A percentile compares a stretch with the other conserved stretches of the same genome.
Evolutionary conservation across 1,140 invertebrate species (phyloP).

Genomic region (Akabosia matsudoensis): DNA sequence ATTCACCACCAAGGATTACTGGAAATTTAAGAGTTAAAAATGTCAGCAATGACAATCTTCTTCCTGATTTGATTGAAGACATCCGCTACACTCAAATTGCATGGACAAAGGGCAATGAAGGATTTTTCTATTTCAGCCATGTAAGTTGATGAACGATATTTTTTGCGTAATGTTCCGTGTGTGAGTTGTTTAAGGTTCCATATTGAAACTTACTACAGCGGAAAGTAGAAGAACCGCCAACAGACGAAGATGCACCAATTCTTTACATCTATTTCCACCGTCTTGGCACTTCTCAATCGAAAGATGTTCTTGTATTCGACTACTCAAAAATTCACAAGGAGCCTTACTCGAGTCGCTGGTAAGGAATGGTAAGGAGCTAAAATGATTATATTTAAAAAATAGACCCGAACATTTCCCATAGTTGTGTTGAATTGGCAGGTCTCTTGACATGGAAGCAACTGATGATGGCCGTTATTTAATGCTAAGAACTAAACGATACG

Average conservation of each 20-base stretch:
- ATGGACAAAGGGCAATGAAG: neutral
- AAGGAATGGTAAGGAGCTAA: too few species aligned
- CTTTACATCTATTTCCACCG: slow-evolving; percentile 37
- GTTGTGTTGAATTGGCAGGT: too few species aligned
- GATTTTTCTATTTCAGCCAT: slow-evolving; percentile 20
- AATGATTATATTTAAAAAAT: too few species aligned
- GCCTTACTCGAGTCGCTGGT: too few species aligned
- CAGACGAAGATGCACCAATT: slow-evolving; percentile 18
- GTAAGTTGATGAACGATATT: neutral
- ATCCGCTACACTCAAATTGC: slow-evolving; percentile 16
- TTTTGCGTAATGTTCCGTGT: too few species aligned
- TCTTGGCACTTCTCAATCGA: slow-evolving; percentile 26
- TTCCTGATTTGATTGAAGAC: slow-evolving; percentile 9
- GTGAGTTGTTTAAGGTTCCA: too few species aligned
- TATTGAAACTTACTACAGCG: too few species aligned
- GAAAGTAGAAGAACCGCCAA: neutral
- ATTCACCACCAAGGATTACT: neutral
- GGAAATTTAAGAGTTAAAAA: slow-evolving; percentile 4
- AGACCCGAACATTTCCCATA: too few species aligned
- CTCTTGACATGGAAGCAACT: neutral
- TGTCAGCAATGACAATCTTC: neutral
- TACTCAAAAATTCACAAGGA: slow-evolving; percentile 1
- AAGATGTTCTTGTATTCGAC: neutral
- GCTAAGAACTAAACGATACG: neutral
- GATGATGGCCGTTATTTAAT: slow-evolving; percentile 3